Evolutionary conservation across 1,140 invertebrate genomes (phyloP).

Genomic region (Leptestheria dahalacensis): DNA sequence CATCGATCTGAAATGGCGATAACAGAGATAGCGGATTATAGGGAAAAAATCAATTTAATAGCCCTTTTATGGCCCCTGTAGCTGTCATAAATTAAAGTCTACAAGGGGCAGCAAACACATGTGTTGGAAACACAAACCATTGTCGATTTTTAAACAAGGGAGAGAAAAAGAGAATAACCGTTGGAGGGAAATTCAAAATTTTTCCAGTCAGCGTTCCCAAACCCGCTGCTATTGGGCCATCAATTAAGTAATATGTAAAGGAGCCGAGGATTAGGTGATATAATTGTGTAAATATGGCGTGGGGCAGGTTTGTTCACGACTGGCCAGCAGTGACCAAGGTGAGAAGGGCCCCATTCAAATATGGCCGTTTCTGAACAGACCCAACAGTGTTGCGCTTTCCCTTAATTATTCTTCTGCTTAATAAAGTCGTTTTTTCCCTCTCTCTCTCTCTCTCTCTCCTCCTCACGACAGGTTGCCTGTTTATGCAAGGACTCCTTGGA

Average conservation of each 20-base stretch:
- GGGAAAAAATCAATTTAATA: neutral
- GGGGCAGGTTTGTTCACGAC: neutral
- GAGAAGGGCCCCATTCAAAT: neutral
- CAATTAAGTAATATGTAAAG: too few relatives aligned
- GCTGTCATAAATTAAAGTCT: neutral
- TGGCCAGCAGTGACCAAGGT: neutral
- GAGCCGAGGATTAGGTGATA: too few relatives aligned
- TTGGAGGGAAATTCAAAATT: too few relatives aligned
- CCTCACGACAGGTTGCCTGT: neutral
- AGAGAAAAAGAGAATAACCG: too few relatives aligned
- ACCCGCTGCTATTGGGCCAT: too few relatives aligned
- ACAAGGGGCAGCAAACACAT: too few relatives aligned
- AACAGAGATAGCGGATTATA: neutral
- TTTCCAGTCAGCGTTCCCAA: too few relatives aligned
- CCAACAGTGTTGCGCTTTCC: neutral
- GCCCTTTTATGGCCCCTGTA: neutral
- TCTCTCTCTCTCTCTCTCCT: too few relatives aligned
- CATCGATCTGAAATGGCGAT: neutral
- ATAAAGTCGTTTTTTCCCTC: neutral
- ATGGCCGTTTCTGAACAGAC: neutral
- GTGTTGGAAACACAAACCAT: too few relatives aligned
- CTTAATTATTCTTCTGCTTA: neutral
- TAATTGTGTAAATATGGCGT: neutral
- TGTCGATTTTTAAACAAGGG: too few relatives aligned
- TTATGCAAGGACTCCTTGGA: neutral